Percentiles rank a stretch among this genome's conserved stretches.
Evolutionary conservation across 2,113 vertebrate genomes (phyloP).

Genomic region (Hiodon tergisus): DNA sequence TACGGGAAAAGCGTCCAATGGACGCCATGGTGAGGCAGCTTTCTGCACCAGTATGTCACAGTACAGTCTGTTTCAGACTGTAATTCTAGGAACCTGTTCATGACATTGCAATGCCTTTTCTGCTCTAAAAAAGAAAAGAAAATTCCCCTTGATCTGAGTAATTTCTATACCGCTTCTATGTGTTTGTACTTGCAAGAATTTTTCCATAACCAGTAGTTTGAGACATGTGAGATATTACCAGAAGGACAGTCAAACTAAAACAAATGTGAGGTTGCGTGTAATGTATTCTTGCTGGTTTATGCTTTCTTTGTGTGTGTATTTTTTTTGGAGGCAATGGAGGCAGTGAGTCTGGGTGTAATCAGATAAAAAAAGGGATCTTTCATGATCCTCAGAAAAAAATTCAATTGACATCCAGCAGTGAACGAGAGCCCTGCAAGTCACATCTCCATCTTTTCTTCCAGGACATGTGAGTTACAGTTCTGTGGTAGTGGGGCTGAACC

Average conservation of each 20-base stretch:
- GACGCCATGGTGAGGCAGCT: conserved; percentile 30
- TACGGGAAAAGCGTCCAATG: conserved; percentile 48
- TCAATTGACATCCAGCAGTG: too few relatives aligned
- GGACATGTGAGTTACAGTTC: conserved; percentile 43
- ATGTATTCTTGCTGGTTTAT: background rate
- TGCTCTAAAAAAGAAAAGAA: too few relatives aligned
- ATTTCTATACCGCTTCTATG: too few relatives aligned
- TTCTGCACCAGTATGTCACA: conserved; percentile 37
- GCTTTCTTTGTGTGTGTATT: conserved; percentile 34
- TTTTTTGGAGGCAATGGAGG: conserved; percentile 54
- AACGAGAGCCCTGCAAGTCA: conserved; percentile 47
- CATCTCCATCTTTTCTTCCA: conserved; percentile 42
- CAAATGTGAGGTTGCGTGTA: conserved; percentile 39
- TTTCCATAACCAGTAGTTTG: too few relatives aligned
- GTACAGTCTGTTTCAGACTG: conserved; percentile 39
- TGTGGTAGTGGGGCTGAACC: conserved; percentile 25
- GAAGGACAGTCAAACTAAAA: conserved; percentile 47
- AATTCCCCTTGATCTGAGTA: too few relatives aligned
- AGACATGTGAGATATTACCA: conserved; percentile 22
- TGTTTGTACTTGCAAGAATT: too few relatives aligned
- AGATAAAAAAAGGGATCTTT: conserved; percentile 61
- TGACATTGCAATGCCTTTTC: too few relatives aligned
- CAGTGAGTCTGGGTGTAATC: conserved; percentile 66
- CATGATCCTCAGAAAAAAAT: conserved; percentile 51
- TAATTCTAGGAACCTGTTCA: conserved; percentile 34